Evolutionary conservation across 2,797 vertebrate genomes (phyloP), one percentile per base, ranked within the genome.

Genomic region (Tiaroga cobitis): DNA sequence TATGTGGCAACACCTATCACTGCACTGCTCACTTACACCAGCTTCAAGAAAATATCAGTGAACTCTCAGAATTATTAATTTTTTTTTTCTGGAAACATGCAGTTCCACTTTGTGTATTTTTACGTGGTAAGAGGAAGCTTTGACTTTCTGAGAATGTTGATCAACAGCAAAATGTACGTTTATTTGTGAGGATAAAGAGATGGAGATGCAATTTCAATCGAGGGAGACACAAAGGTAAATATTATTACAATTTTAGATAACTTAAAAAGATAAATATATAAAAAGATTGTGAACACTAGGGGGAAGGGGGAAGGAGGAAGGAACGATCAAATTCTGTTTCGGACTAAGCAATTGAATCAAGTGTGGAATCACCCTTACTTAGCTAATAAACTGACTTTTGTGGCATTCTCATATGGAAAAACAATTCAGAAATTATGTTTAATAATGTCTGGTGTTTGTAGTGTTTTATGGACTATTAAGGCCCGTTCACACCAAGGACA

Each of bases 61-160:
- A 77, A n/a, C 74, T 77, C 74, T n/a, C 13, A 37, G 51, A 37
- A 37, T 6, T 6, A 37, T 5, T 5, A 34, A 5, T 6, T 37
- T 1, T 41, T 2, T 41, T 41, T 10, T 41, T 41, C 34, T 77
- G 34, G 54, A 77, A 77, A 77, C 15, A n/a, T 39, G 6, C 32
- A 59, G 75, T 77, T 77, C 75, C 75, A 18, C 54, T 77, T 41
- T 39, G 4, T n/a, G 18, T 13, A 16, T 39, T 75, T 54, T 75
- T 34, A 49, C 3, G 24, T 15, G 15, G 24, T 77, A 59, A 59
- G 34, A 77, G 75, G 75, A 77, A 77, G 54, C 34, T 77, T 59
- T 15, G 54, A 77, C 34, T n/a, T 77, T 59, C 54, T 77, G 34
- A 56, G 54, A 77, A 61, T 11, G n/a, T 59, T 59, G 32, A 59